A percentile compares a stretch with the other conserved stretches of the same genome.
Conservation (phyloP, 2,113 vertebrate species). For the Thoracochromis brauschi region DNA sequence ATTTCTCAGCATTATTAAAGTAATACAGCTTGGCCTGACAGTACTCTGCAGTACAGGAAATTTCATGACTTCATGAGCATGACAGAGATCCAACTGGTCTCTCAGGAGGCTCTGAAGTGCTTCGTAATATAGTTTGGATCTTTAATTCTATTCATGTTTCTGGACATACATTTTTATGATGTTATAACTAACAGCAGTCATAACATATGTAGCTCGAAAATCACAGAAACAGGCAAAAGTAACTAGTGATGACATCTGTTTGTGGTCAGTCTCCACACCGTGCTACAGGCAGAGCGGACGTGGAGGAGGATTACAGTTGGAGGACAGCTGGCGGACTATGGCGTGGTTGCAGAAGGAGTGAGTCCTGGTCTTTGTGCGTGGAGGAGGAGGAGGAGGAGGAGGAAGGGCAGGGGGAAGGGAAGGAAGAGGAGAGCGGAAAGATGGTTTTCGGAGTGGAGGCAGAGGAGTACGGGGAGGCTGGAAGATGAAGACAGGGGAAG, state of each 20-base stretch:
- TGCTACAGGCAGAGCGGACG: slow-evolving; percentile 20
- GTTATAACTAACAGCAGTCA: not conserved
- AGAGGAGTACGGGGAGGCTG: slow-evolving; percentile 72
- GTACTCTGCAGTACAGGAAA: not conserved
- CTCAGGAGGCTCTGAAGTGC: not conserved
- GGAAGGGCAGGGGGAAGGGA: slow-evolving; percentile 71
- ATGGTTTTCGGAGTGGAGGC: slow-evolving; percentile 65
- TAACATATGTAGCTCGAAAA: not conserved
- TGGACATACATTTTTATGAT: rapidly evolving
- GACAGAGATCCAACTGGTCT: not conserved
- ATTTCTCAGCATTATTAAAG: not conserved
- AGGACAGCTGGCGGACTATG: slow-evolving; percentile 70
- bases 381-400: slow-evolving; percentile 61
- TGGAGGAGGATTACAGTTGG: slow-evolving; percentile 76
- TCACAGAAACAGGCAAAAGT: not conserved
- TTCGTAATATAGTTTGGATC: not conserved
- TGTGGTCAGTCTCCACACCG: slow-evolving; percentile 39
- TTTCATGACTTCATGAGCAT: not conserved
- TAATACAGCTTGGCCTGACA: not conserved
- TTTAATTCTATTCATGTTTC: not conserved
- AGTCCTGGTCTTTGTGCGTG: slow-evolving; percentile 75
- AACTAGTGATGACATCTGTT: not conserved
- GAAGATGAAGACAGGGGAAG: slow-evolving; percentile 71
- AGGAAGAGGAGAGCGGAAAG: slow-evolving; percentile 73
- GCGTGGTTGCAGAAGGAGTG: slow-evolving; percentile 77